phyloP scores from a whole-genome alignment of 2,113 vertebrate species.

The Aleadryas rufinucha region DNA sequence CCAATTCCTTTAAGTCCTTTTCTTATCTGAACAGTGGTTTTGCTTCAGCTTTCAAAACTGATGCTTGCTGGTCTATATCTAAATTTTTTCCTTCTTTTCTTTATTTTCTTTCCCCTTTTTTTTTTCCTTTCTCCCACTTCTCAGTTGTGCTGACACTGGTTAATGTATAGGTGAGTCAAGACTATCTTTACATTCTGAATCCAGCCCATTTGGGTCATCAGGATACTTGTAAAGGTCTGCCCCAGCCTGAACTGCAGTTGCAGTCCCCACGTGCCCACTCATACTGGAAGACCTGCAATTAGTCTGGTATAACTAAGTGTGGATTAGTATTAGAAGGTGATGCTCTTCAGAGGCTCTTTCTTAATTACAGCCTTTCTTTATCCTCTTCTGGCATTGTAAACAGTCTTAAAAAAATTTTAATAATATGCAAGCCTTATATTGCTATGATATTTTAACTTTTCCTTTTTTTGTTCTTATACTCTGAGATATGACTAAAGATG shows the following conservation, averaged over 20 bases:
- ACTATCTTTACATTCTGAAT: neutral
- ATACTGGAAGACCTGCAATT: neutral
- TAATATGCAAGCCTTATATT: neutral
- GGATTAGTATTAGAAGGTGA: neutral
- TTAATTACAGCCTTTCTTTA: neutral
- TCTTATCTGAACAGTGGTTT: neutral
- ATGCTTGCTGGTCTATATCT: neutral
- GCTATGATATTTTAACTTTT: neutral
- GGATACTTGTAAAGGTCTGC: neutral
- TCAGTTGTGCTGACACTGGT: neutral
- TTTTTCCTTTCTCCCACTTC: neutral
- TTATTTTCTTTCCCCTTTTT: neutral
- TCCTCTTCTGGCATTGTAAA: neutral
- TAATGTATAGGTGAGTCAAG: neutral
- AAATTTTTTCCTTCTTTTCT: neutral
- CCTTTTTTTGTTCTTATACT: neutral
- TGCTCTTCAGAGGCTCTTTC: neutral
- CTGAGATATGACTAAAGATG: neutral
- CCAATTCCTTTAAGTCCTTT: neutral
- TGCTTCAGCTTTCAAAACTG: neutral
- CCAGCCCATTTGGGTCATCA: neutral
- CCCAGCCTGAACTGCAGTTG: neutral
- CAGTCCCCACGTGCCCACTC: neutral
- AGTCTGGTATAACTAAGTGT: neutral
- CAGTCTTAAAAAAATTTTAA: neutral